phyloP scores from a whole-genome alignment of 1,140 invertebrate genomes.

The Brachionus paranguensis region DNA sequence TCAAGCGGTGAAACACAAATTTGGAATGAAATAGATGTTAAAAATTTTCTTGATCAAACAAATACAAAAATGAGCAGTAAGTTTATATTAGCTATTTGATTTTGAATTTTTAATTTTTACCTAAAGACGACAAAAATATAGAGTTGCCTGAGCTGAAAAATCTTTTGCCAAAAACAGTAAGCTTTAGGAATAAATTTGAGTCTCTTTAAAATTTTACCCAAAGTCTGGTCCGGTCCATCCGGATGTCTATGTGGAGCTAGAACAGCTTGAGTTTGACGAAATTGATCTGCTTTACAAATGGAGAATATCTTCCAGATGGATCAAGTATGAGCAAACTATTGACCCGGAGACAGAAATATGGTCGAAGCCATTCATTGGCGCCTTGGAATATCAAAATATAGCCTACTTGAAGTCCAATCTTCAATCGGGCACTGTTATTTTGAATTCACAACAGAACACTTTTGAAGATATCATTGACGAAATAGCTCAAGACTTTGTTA shows the following conservation, averaged over 20 bases:
- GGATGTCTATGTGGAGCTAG: conserved; percentile 19
- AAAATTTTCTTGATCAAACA: neutral
- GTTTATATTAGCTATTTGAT: neutral
- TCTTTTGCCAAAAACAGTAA: neutral
- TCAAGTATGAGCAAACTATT: conserved; percentile 35
- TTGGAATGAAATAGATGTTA: conserved; percentile 4
- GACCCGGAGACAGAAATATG: conserved; percentile 34
- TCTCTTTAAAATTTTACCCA: neutral
- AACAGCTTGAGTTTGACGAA: conserved; percentile 10
- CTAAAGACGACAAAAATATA: neutral
- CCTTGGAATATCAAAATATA: conserved; percentile 30
- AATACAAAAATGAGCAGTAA: neutral
- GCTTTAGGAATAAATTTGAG: neutral
- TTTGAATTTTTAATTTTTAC: neutral
- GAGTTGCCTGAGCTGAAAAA: neutral
- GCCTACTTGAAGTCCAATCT: conserved; percentile 20
- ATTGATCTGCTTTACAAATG: neutral
- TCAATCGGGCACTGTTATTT: conserved; percentile 3
- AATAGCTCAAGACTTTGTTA: conserved; percentile 27
- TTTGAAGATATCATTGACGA: conserved; percentile 24
- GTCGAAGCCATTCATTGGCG: conserved; percentile 27
- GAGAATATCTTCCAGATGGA: conserved; percentile 35
- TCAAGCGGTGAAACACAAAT: neutral
- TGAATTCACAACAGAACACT: conserved; percentile 1
- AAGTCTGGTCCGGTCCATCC: neutral